Conservation (phyloP, 2,888 invertebrate genomes). For the Sinopyrophorus schimmeli region DNA sequence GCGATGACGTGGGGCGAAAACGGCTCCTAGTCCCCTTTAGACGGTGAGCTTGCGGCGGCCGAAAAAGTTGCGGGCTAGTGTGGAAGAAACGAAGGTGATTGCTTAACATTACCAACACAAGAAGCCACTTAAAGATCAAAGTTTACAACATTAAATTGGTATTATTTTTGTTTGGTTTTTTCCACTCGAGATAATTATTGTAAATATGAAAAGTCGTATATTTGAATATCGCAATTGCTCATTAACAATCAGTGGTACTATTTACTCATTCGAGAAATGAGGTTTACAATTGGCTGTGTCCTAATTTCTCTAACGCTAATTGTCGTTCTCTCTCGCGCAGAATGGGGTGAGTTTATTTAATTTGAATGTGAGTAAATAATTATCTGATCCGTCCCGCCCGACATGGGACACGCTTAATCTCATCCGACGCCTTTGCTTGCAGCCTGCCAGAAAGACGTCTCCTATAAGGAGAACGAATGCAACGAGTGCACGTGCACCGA, state of each 20-base stretch:
- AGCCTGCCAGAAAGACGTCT: constrained; percentile 12
- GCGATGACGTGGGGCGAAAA: too few species aligned
- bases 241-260: constrained; percentile 25
- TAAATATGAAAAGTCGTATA: constrained; percentile 28
- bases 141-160: constrained; percentile 18
- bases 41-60: too few species aligned
- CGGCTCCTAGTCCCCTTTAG: too few species aligned
- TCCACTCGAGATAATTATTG: constrained; percentile 23
- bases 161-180: constrained; percentile 25
- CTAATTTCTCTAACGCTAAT: constrained; percentile 4
- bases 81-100: constrained; percentile 11
- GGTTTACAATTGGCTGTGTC: constrained; percentile 13
- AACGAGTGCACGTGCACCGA: constrained; percentile 15
- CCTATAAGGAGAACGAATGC: constrained; percentile 21
- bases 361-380: background rate
- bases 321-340: constrained; percentile 5
- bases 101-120: constrained; percentile 13
- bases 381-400: too few species aligned
- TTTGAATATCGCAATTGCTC: constrained; percentile 19
- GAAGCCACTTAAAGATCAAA: too few species aligned
- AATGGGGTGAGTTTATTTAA: constrained; percentile 23
- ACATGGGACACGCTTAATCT: too few species aligned
- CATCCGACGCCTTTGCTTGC: constrained; percentile 1
- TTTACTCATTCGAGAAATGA: constrained; percentile 23
- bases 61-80: constrained; percentile 16